Conservation (phyloP, 23 tunicate genomes). For the Pegea sp. region DNA sequence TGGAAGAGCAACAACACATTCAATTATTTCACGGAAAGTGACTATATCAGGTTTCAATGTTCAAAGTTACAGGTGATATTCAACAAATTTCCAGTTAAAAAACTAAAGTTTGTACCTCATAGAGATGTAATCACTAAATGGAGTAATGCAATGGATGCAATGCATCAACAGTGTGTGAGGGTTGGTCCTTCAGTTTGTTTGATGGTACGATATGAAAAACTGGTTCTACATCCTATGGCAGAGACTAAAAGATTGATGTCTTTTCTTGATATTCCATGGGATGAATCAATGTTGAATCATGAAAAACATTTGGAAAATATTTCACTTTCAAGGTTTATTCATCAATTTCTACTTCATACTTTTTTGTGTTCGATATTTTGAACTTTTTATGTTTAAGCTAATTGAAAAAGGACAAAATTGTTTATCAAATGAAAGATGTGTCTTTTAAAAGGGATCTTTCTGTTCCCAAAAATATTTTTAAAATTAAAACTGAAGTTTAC, state of each 20-base stretch:
- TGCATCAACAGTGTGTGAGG: conserved; percentile 46
- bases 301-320: conserved; percentile 78
- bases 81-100: not conserved
- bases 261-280: conserved; percentile 65
- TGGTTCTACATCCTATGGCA: conserved; percentile 71
- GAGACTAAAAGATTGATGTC: conserved; percentile 34
- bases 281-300: conserved; percentile 52
- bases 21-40: conserved; percentile 62
- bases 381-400: too few relatives aligned
- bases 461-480: too few relatives aligned
- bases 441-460: too few relatives aligned
- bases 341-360: not conserved
- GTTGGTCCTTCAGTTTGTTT: conserved; percentile 52
- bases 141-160: conserved; percentile 72
- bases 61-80: conserved; percentile 40
- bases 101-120: not conserved
- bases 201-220: conserved; percentile 72
- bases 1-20: conserved; percentile 88
- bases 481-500: too few relatives aligned
- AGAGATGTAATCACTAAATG: conserved; percentile 78
- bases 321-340: conserved; percentile 41
- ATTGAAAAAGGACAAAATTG: too few relatives aligned
- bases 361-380: too few relatives aligned
- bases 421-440: too few relatives aligned
- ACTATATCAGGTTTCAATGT: conserved; percentile 88